Evolutionary conservation across 2,888 invertebrate species (phyloP), one percentile per base, ranked within the genome.

Genomic region (Parapristionchus giblindavisi): DNA sequence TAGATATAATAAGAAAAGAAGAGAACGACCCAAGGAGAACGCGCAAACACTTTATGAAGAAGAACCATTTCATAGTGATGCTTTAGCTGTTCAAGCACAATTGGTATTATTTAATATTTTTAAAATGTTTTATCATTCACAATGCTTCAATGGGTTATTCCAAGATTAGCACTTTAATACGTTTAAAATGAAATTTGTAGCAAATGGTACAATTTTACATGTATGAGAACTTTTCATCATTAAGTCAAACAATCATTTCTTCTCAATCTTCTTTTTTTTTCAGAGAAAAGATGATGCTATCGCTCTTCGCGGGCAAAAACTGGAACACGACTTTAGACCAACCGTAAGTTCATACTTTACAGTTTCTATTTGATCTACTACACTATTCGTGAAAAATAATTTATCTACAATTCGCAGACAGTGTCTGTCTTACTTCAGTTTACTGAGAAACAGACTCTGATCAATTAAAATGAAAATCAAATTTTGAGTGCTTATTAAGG

Each of bases 11-110:
- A 27, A 29, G 56, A 54, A 56, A 40, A 8, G 11, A 11, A 56
- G n/a, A 8, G 70, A 54, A 32, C 36, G 70, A 40, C 70, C 70
- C 2, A 32, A 48, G 1, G 70, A 56, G 11, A 24, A 54, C 17
- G 6, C 6, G 1, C 11, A 17, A 1, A 38, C 14, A 6, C 36
- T 71, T 14, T 40, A 40, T 40, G 5, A 56, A 1, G 70, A 71
- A 29, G 56, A 27, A 8, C 70, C 70, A 1, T 71, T 71, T 40
- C 27, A 38, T 14, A 32, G 29, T 5, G 43, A 65, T 17, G 63
- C 63, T 0, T 24, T 65, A 14, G 63, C 43, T 21, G 63, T 27
- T 6, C 63, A 65, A 3, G 4, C n/a, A 3, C 27, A 21, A 65
- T 29, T 65, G 14, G 63, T 65, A 14, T n/a, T n/a, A n/a, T n/a